These are phyloP conservation scores for Lithobius niger DNA, from an alignment of 1,140 invertebrate species.

Conservation along the genomic window DNA sequence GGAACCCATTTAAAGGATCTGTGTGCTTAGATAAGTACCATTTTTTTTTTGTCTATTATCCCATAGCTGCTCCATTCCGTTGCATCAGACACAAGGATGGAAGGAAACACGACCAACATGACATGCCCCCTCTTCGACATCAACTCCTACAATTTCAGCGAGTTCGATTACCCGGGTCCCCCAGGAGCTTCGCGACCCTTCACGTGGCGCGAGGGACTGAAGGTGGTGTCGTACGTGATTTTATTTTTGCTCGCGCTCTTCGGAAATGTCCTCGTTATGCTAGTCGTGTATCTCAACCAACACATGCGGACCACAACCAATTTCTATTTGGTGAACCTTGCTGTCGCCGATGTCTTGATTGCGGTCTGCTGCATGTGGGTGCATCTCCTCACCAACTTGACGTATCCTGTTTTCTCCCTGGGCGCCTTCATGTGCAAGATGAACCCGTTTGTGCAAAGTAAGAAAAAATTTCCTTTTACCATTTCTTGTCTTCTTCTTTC, in stretches of 20 bases:
- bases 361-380: constrained; percentile 37
- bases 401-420: constrained; percentile 26
- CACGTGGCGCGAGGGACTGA: constrained; percentile 24
- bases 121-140: constrained; percentile 6
- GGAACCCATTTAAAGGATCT: no score
- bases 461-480: no score
- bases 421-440: constrained; percentile 37
- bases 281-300: constrained; percentile 37
- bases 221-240: constrained; percentile 25
- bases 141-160: constrained; percentile 14
- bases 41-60: no score
- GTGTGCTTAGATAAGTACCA: no score
- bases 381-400: constrained; percentile 31
- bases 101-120: no score
- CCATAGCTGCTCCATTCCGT: no score
- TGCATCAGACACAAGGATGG: no score
- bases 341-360: constrained; percentile 33
- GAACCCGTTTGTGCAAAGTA: constrained; percentile 38
- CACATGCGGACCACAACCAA: constrained; percentile 32
- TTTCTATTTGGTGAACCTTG: constrained; percentile 32
- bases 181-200: constrained; percentile 14
- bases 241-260: constrained; percentile 27
- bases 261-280: constrained; percentile 38
- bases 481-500: no score
- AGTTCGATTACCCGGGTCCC: constrained; percentile 11